Evolutionary conservation across 2,888 invertebrate genomes (phyloP), one percentile per base, ranked within the genome.

Genomic region (Glomeris marginata): DNA sequence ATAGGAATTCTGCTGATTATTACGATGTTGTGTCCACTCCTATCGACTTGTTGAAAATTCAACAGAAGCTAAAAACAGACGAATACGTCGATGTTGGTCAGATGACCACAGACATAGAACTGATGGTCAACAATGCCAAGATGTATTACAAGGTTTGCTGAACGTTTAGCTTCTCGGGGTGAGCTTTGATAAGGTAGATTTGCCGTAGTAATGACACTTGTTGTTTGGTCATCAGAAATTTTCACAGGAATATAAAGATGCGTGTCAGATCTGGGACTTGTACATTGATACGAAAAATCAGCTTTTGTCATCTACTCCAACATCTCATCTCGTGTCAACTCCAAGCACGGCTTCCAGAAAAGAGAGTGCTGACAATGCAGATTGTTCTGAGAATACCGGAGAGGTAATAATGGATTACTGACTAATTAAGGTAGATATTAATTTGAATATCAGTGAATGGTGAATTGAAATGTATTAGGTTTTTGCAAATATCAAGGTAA

Each of bases 21-120:
- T 70, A 72, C 58, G 67, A 75, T 62, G 85, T 90, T 36, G 90
- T 98, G 1, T 77, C 80, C 6, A 87, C 87, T 64, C 97, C 97
- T 1, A 97, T 98, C 63, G 97, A 98, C 68, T 74, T 98, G 62
- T 69, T 94, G 40, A 80, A 85, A 68, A 90, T 98, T 2, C 94
- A 95, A 66, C 94, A 94, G 64, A 97, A 95, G 66, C 70, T 97
- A 10, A 94, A 92, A 75, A 92, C 88, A 0, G 95, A 97, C 60
- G 92, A 94, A 49, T 98, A 98, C 67, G 84, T 85, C 58, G 90
- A 91, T 64, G 76, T 95, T 58, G 91, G 92, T 33, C 90, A 92
- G 62, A 72, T 98, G 54, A 80, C 87, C 37, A 75, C 77, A 8
- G 97, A 98, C 65, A 78, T 98, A 58, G 86, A 91, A 62, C 73